Evolutionary conservation across 2,113 vertebrate species (phyloP).

Genomic region (Tragelaphus strepsiceros): DNA sequence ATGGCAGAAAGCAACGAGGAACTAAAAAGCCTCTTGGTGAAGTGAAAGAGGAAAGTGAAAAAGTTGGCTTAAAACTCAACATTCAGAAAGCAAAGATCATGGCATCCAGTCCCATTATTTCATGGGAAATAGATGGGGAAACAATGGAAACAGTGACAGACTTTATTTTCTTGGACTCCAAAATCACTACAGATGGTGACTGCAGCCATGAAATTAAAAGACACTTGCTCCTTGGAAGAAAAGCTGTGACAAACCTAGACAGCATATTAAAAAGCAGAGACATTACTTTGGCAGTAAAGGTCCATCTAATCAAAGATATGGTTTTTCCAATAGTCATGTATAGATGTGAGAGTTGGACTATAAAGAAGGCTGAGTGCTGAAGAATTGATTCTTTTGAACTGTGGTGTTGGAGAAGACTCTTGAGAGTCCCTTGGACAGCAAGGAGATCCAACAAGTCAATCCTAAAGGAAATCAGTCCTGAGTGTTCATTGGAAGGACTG

Average conservation of each 20-base stretch:
- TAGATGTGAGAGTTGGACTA: background rate
- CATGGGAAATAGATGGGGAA: background rate
- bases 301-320: background rate
- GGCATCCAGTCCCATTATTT: background rate
- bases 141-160: background rate
- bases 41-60: background rate
- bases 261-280: background rate
- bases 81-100: background rate
- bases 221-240: rapidly evolving
- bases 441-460: background rate
- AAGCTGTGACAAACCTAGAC: background rate
- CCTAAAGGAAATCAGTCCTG: background rate
- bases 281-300: background rate
- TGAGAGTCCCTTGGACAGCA: background rate
- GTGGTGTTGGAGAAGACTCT: background rate
- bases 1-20: background rate
- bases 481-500: background rate
- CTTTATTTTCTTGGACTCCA: background rate
- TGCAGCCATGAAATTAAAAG: background rate
- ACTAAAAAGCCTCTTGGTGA: background rate
- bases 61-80: background rate
- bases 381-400: background rate
- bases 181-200: background rate
- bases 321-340: background rate
- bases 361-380: background rate